Evolutionary conservation across 2,888 invertebrate species (phyloP).

Genomic region (Pammene fasciana): DNA sequence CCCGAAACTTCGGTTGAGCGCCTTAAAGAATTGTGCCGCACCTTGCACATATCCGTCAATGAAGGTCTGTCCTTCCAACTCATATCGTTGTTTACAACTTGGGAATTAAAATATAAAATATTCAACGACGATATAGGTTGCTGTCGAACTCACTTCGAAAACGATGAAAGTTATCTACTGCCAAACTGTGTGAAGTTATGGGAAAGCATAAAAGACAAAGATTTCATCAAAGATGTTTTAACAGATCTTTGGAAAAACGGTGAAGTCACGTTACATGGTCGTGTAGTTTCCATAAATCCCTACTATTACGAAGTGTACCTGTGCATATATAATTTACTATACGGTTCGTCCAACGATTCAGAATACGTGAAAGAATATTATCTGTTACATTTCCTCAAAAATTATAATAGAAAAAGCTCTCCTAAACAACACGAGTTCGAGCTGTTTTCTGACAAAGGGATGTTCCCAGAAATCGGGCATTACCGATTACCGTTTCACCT

Average conservation of each 20-base stretch:
- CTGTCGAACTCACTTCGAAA: slow-evolving; percentile 61
- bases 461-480: slow-evolving; percentile 79
- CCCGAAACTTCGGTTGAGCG: slow-evolving; percentile 65
- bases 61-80: slow-evolving; percentile 74
- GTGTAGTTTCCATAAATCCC: slow-evolving; percentile 72
- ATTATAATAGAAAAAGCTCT: slow-evolving; percentile 69
- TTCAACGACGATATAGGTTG: slow-evolving; percentile 63
- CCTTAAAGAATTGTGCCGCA: slow-evolving; percentile 66
- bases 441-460: slow-evolving; percentile 76
- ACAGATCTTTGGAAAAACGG: slow-evolving; percentile 79
- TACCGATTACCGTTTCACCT: slow-evolving; percentile 78
- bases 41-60: slow-evolving; percentile 67
- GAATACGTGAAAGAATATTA: slow-evolving; percentile 71
- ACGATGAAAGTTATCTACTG: slow-evolving; percentile 59
- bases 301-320: slow-evolving; percentile 78
- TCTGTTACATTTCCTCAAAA: slow-evolving; percentile 73
- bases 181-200: slow-evolving; percentile 68
- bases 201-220: slow-evolving; percentile 73
- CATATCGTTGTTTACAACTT: slow-evolving; percentile 68
- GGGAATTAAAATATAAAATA: slow-evolving; percentile 73
- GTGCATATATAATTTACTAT: slow-evolving; percentile 72
- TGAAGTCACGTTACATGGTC: slow-evolving; percentile 74
- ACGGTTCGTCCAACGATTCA: slow-evolving; percentile 58
- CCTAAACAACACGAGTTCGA: slow-evolving; percentile 80
- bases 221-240: slow-evolving; percentile 69